These are phyloP conservation scores for Schizopygopsis malacanthus DNA, from an alignment of 2,797 vertebrate species.

Conservation along the genomic window DNA sequence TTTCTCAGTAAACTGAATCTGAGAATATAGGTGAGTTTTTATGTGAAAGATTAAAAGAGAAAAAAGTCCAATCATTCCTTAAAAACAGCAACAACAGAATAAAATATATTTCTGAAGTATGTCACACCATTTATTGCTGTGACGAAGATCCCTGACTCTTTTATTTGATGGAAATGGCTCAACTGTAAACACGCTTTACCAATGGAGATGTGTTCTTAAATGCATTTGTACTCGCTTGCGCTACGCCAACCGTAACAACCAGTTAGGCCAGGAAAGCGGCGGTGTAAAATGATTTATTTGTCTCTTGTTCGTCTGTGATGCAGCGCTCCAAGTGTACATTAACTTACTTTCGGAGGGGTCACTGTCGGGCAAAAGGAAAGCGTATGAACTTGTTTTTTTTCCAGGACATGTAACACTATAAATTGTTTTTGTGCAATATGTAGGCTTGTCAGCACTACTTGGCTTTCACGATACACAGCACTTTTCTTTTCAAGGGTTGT, in stretches of 20 bases:
- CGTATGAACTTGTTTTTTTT: constrained; percentile 31
- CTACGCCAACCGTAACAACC: constrained; percentile 22
- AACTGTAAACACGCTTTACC: constrained; percentile 39
- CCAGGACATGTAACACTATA: constrained; percentile 43
- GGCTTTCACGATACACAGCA: constrained; percentile 35
- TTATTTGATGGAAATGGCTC: constrained; percentile 25
- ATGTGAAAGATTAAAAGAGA: constrained; percentile 16
- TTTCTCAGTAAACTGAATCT: constrained; percentile 3
- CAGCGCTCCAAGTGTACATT: constrained; percentile 33
- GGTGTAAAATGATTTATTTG: constrained; percentile 7
- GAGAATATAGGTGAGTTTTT: constrained; percentile 8
- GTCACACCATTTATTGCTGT: constrained; percentile 4
- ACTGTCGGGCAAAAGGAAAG: not conserved
- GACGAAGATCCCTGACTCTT: constrained; percentile 18
- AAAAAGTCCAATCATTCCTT: constrained; percentile 32
- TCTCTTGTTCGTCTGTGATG: constrained; percentile 19
- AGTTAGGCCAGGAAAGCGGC: constrained; percentile 12
- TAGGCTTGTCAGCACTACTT: constrained; percentile 43
- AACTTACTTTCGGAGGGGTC: constrained; percentile 16
- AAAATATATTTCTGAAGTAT: not conserved
- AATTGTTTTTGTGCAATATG: constrained; percentile 48
- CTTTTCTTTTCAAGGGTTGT: constrained; percentile 50
- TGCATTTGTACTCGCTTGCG: constrained; percentile 32
- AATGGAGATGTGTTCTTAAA: constrained; percentile 29
- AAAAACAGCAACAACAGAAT: not conserved